Percentiles rank a stretch among this genome's conserved stretches.
Evolutionary conservation across 1,140 invertebrate genomes (phyloP).

Genomic region (Xylocopa sonorina): DNA sequence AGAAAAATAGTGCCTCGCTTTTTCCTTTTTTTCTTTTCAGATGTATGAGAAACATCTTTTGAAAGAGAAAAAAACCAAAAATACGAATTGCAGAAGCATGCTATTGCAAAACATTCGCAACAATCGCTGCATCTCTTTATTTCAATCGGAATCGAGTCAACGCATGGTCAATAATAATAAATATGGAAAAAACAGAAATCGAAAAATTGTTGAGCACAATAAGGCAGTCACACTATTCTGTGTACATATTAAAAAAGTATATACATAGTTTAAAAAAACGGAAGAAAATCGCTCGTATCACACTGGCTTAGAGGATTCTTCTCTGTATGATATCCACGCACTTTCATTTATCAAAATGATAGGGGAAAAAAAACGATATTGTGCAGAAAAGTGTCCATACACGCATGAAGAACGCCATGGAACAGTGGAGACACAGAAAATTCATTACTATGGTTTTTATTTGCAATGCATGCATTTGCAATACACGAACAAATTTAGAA

Average conservation of each 20-base stretch:
- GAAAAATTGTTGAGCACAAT: background rate
- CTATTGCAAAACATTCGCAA: constrained; percentile 68
- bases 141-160: background rate
- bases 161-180: background rate
- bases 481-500: constrained; percentile 62
- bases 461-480: constrained; percentile 73
- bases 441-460: constrained; percentile 54
- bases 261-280: constrained; percentile 4
- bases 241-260: constrained; percentile 14
- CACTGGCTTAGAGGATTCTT: constrained; percentile 43
- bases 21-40: background rate
- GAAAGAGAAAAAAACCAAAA: constrained; percentile 11
- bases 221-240: background rate
- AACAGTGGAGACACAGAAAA: constrained; percentile 36
- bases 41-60: constrained; percentile 38
- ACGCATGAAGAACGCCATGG: constrained; percentile 17
- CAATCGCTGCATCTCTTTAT: constrained; percentile 16
- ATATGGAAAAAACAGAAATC: background rate
- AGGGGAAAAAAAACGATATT: background rate
- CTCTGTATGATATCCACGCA: constrained; percentile 52
- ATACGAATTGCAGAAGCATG: constrained; percentile 67
- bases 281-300: constrained; percentile 53
- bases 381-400: constrained; percentile 43
- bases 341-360: background rate
- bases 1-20: background rate